Base-by-base conservation (phyloP, 2,797 vertebrate species). In the Platyrinchus mystaceus region DNA sequence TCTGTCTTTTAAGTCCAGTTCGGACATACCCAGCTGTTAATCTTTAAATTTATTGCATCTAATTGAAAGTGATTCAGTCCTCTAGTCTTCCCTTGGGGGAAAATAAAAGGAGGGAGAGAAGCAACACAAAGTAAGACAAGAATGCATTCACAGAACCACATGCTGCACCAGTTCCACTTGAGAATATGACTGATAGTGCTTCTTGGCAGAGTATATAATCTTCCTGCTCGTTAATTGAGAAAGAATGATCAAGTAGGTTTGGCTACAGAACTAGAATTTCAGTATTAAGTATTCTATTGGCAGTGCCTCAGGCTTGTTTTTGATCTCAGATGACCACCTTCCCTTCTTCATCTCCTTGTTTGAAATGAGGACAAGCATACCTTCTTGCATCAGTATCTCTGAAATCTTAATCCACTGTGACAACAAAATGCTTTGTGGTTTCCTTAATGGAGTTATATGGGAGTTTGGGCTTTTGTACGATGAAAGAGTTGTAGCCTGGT, bases 261-360 rank as follows among this genome's bases (percentile, higher is more conserved):
- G 0, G 63, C 83, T 81, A 17, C 89, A 87, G 67, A 91, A 93
- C 60, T 68, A 93, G 70, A 92, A 88, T 91, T 94, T 93, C 93
- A 84, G 34, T 87, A 73, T 88, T 86, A 78, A 87, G 70, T 77
- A 82, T 96, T 94, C 82, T 91, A 4, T 84, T 94, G 95, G 37
- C 85, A 76, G 24, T 90, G 82, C 62, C 44, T 87, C 14, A 2
- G 52, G 85, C 60, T 88, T 76, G 20, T 79, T 49, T 85, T 32
- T 79, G 80, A 76, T 96, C 85, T 96, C 83, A 46, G 76, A 86
- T 91, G 93, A 88, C 55, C 80, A 47, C 83, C 91, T 92, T 81
- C 19, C 50, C 52, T 79, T 71, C 87, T 89, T 93, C 80, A 16
- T 87, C 74, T 71, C 53, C 46, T 13, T 3, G 3, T 90, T 49